Conservation (phyloP, 2,113 vertebrate species). For the Phylloscopus trochiloides region DNA sequence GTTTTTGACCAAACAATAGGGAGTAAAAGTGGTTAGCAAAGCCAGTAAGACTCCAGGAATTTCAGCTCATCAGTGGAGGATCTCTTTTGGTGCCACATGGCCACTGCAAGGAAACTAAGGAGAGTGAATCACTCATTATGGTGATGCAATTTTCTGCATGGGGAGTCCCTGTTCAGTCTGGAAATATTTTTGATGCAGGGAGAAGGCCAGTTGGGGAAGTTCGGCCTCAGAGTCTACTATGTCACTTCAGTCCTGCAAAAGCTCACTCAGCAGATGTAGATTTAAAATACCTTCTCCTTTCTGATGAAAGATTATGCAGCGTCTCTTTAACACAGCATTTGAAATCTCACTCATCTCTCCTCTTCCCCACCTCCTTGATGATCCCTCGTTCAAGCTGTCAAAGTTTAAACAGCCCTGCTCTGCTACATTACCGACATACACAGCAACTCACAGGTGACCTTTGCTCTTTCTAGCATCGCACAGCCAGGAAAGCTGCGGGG, state of each 20-base stretch:
- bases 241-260: background rate
- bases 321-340: background rate
- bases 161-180: background rate
- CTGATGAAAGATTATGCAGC: background rate
- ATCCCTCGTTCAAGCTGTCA: background rate
- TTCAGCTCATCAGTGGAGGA: background rate
- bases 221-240: accelerated
- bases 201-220: background rate
- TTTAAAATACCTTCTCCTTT: background rate
- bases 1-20: background rate
- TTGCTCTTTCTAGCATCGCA: constrained; percentile 7
- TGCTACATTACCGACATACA: background rate
- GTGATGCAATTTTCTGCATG: background rate
- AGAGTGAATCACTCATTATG: background rate
- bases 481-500: background rate
- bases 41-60: background rate
- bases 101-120: background rate
- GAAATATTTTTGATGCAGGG: background rate
- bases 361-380: background rate
- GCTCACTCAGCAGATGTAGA: background rate
- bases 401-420: background rate
- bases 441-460: background rate
- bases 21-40: background rate
- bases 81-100: background rate
- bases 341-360: background rate